Base-by-base conservation (phyloP, 1,140 invertebrate genomes). In the Drosophila ambigua region DNA sequence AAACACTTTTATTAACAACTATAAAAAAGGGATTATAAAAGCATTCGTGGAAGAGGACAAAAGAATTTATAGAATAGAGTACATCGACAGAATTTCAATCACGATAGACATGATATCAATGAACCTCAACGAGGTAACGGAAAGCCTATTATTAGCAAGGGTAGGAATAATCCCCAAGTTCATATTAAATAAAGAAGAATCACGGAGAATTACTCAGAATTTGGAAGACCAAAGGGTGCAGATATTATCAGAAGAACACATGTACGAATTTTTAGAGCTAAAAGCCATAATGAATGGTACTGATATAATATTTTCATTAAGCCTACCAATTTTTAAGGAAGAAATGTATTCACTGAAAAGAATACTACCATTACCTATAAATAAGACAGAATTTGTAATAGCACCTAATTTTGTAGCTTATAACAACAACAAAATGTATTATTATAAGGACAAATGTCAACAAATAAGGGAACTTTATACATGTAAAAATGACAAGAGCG, bases 351-450 rank as follows among this genome's bases (percentile, higher is more conserved):
- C 4, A 24, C 23, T 24, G 23, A 24, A 24, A 24, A 24, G 23
- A 24, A 28, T 28, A 28, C 26, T 53, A 23, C 2, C 51, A 13
- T 11, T 52, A 20, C 50, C 26, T 0, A 35, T 52, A 9, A 31
- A 26, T 11, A 26, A 4, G 13, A 57, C 41, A 45, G 43, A 57
- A 45, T 57, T 57, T 28, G 15, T 45, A 45, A 20, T 57, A 28
- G 28, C 43, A 20, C 20, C 28, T 4, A 16, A 53, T 20, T 57
- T 45, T n/a, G 24, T 57, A 8, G 41, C 28, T 8, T 15, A 2
- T 5, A 55, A 55, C 9, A 20, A 28, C 1, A 26, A 28, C 41
- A 8, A 16, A 44, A 57, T 44, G 16, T 57, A 57, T 5, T 57
- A 16, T 5, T 44, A 45, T 16, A 44, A 44, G 24, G 4, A 44